Evolutionary conservation across 2,113 vertebrate species (phyloP).

Genomic region (Neogobius melanostomus): DNA sequence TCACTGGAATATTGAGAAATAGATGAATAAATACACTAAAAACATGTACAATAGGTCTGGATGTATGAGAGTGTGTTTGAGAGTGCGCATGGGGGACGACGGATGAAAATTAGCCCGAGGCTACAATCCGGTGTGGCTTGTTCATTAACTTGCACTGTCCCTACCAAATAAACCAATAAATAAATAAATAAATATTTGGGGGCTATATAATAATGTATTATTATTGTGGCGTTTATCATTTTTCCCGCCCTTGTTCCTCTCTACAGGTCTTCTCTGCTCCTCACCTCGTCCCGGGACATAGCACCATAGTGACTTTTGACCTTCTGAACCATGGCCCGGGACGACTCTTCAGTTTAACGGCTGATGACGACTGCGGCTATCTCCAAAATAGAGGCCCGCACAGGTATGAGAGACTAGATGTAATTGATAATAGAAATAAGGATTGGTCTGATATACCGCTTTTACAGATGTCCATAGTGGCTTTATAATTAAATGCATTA

Average conservation of each 20-base stretch:
- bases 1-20: neutral
- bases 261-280: conserved; percentile 56
- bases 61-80: too few species aligned
- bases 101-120: too few species aligned
- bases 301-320: conserved; percentile 64
- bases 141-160: too few species aligned
- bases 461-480: too few species aligned
- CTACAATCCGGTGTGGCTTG: too few species aligned
- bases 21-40: neutral
- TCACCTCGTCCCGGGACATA: conserved; percentile 58
- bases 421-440: neutral
- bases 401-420: conserved; percentile 20
- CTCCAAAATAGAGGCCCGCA: conserved; percentile 71
- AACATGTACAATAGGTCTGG: too few species aligned
- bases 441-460: neutral
- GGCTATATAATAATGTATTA: too few species aligned
- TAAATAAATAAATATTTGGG: too few species aligned
- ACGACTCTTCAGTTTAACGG: conserved; percentile 62
- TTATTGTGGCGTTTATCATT: neutral
- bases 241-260: neutral
- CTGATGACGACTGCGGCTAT: conserved; percentile 69
- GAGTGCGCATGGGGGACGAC: too few species aligned
- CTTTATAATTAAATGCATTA: too few species aligned
- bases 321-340: conserved; percentile 71
- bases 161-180: too few species aligned